Percentiles rank a stretch among this genome's conserved stretches.
Conservation (phyloP, 1,140 invertebrate species). For the Drosophila ambigua region DNA sequence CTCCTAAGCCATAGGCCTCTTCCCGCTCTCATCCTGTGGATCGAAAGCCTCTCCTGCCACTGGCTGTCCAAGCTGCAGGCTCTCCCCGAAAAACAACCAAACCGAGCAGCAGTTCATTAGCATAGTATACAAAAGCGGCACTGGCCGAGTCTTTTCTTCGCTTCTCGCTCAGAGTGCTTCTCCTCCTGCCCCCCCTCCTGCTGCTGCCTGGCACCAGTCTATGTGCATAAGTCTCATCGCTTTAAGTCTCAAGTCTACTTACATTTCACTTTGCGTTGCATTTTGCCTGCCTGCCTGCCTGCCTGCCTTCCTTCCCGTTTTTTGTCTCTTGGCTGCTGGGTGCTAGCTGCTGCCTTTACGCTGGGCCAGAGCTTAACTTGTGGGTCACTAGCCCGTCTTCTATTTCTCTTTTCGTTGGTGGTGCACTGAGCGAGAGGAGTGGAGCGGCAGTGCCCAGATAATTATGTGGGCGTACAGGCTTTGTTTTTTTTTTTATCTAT, state of each 20-base stretch:
- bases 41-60: no score
- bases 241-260: conserved; percentile 58
- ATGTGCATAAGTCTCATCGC: conserved; percentile 45
- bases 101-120: conserved; percentile 57
- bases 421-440: conserved; percentile 5
- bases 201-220: conserved; percentile 1
- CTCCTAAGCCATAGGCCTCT: no score
- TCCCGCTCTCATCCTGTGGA: no score
- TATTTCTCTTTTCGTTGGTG: conserved; percentile 29
- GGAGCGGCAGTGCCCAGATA: conserved; percentile 29
- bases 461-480: conserved; percentile 42
- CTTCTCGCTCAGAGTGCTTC: neutral
- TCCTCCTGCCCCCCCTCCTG: neutral
- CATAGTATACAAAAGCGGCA: conserved; percentile 54
- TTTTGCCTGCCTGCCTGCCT: conserved; percentile 36
- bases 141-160: neutral
- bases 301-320: neutral
- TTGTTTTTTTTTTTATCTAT: conserved; percentile 53
- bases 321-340: conserved; percentile 14
- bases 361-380: conserved; percentile 40
- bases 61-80: neutral
- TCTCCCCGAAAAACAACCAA: conserved; percentile 3
- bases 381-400: conserved; percentile 53
- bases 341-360: no score
- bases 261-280: conserved; percentile 66